A percentile compares a stretch with the other conserved stretches of the same genome.
These are phyloP conservation scores for Tortricodes alternella DNA, from an alignment of 2,888 invertebrate genomes.

Conservation along the genomic window DNA sequence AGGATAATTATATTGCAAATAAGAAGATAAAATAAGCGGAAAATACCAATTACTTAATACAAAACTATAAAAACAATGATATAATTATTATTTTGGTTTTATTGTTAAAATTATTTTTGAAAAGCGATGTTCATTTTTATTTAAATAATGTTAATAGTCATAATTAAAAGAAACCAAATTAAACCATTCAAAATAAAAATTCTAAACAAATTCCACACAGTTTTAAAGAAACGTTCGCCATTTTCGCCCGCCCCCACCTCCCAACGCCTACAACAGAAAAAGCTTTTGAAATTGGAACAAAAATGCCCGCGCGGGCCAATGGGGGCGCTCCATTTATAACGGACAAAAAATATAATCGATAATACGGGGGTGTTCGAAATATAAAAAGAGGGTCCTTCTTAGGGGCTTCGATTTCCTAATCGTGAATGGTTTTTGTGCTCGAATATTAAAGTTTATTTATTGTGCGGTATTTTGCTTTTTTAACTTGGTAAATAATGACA, in stretches of 20 bases:
- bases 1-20: too few species aligned
- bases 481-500: too few species aligned
- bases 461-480: too few species aligned
- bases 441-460: neutral
- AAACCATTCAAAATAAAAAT: neutral
- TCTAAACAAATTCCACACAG: constrained; percentile 34
- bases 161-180: neutral
- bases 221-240: constrained; percentile 60
- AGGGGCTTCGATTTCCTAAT: neutral
- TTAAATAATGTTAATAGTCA: too few species aligned
- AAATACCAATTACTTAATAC: too few species aligned
- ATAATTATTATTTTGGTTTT: too few species aligned
- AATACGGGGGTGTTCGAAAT: constrained; percentile 46
- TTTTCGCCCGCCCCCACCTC: constrained; percentile 53
- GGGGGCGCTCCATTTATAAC: constrained; percentile 46
- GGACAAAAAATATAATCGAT: constrained; percentile 72
- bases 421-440: neutral
- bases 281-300: constrained; percentile 76
- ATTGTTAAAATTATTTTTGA: too few species aligned
- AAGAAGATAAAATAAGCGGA: too few species aligned
- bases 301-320: constrained; percentile 65
- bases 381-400: constrained; percentile 27
- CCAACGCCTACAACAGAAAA: constrained; percentile 75
- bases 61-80: too few species aligned
- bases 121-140: too few species aligned